Percentiles rank a stretch among this genome's conserved stretches.
phyloP scores from a whole-genome alignment of 1,140 invertebrate species.

The Magallana gigas region DNA sequence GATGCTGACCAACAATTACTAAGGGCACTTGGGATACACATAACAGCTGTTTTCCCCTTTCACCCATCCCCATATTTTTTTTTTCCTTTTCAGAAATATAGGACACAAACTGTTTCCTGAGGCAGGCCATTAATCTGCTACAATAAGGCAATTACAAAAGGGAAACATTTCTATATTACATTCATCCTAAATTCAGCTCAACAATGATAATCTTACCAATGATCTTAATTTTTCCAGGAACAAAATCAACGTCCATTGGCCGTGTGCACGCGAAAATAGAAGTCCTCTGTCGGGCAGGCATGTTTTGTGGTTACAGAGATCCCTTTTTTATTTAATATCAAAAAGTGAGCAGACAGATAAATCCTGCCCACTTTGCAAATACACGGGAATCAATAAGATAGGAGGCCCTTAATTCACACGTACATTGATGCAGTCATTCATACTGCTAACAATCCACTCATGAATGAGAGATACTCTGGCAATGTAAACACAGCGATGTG shows the following conservation, averaged over 20 bases:
- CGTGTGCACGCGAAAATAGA: conserved; percentile 56
- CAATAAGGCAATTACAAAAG: too few species aligned
- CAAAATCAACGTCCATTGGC: conserved; percentile 51
- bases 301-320: background rate
- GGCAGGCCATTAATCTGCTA: too few species aligned
- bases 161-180: too few species aligned
- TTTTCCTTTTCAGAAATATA: too few species aligned
- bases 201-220: conserved; percentile 49
- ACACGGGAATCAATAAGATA: background rate
- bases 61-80: too few species aligned
- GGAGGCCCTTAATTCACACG: background rate
- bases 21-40: too few species aligned
- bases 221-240: conserved; percentile 51
- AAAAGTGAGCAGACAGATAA: background rate
- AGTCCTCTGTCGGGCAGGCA: conserved; percentile 52
- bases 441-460: background rate
- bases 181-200: too few species aligned
- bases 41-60: too few species aligned
- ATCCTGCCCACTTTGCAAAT: background rate
- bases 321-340: background rate
- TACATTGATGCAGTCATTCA: background rate
- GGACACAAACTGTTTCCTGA: too few species aligned
- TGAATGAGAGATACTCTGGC: background rate
- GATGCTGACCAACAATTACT: too few species aligned
- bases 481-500: conserved; percentile 30